A percentile compares a stretch with the other conserved stretches of the same genome.
Conservation (phyloP, 64 coral and sea anemone species). For the Dendronephthya gigantea region DNA sequence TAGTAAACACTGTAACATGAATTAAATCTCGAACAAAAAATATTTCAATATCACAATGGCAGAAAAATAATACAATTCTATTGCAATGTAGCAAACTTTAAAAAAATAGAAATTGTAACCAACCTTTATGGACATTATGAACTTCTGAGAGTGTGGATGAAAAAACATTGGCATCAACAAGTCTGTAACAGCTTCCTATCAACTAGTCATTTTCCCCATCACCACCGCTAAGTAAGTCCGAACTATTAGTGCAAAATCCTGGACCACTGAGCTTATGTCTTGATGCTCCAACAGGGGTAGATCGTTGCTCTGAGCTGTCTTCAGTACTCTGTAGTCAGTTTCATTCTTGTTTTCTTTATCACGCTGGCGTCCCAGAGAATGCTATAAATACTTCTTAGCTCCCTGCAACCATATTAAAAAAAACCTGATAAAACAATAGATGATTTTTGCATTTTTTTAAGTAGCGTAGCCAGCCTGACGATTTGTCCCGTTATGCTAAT, state of each 20-base stretch:
- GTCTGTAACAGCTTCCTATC: not conserved
- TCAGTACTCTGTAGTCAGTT: constrained; percentile 14
- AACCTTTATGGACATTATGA: not conserved
- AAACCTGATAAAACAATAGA: no score
- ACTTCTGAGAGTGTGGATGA: not conserved
- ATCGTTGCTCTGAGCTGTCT: not conserved
- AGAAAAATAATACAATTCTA: not conserved
- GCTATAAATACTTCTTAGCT: constrained; percentile 15
- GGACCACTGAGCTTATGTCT: not conserved
- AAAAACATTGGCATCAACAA: not conserved
- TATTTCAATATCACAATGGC: no score
- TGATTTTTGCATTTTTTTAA: no score
- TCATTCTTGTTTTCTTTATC: constrained; percentile 24
- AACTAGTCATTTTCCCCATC: not conserved
- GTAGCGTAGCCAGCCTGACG: no score
- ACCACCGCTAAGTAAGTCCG: not conserved
- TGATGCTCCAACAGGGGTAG: constrained; percentile 3
- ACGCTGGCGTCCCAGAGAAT: not conserved
- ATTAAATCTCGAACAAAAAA: no score
- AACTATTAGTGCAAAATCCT: not conserved
- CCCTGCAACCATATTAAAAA: no score
- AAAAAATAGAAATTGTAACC: not conserved
- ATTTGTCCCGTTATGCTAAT: no score
- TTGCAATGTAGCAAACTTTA: not conserved
- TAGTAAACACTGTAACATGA: no score